A percentile compares a stretch with the other conserved stretches of the same genome.
Conservation (phyloP, 2,888 invertebrate genomes). For the Polydrusus cervinus region DNA sequence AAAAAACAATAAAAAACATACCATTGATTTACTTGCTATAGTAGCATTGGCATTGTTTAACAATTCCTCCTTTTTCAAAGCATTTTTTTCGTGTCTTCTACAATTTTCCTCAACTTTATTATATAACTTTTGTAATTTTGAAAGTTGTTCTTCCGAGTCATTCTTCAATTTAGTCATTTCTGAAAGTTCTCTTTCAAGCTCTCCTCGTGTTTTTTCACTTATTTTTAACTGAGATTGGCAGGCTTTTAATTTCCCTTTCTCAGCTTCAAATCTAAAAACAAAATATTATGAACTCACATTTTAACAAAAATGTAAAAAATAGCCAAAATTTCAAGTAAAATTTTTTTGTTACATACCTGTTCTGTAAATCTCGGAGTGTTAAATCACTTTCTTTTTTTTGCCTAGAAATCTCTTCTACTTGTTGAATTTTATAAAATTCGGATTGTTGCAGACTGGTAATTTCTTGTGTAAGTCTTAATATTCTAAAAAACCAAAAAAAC, state of each 20-base stretch:
- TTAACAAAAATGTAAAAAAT: not conserved
- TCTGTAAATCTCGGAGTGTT: slow-evolving; percentile 38
- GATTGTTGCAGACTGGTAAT: slow-evolving; percentile 72
- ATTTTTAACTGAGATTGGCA: slow-evolving; percentile 56
- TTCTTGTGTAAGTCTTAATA: slow-evolving; percentile 71
- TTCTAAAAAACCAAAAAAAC: slow-evolving; percentile 15
- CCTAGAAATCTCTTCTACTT: slow-evolving; percentile 70
- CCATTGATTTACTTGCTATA: slow-evolving; percentile 63
- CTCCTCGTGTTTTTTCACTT: slow-evolving; percentile 60
- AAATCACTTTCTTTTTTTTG: slow-evolving; percentile 58
- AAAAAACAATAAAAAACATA: no score
- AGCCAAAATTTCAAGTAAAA: not conserved
- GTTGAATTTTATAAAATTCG: slow-evolving; percentile 72
- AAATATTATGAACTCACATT: not conserved
- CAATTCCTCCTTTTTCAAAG: slow-evolving; percentile 65
- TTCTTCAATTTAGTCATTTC: slow-evolving; percentile 56
- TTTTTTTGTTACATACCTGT: slow-evolving; percentile 23
- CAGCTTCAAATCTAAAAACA: slow-evolving; percentile 58
- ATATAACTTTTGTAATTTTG: slow-evolving; percentile 61
- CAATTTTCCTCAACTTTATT: slow-evolving; percentile 65
- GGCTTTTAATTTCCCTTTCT: slow-evolving; percentile 59
- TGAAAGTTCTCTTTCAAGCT: slow-evolving; percentile 51
- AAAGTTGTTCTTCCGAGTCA: slow-evolving; percentile 61
- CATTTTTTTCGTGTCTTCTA: slow-evolving; percentile 64
- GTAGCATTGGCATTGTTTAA: slow-evolving; percentile 61